Conservation (phyloP, 2,797 vertebrate species). For the Capromys pilorides region DNA sequence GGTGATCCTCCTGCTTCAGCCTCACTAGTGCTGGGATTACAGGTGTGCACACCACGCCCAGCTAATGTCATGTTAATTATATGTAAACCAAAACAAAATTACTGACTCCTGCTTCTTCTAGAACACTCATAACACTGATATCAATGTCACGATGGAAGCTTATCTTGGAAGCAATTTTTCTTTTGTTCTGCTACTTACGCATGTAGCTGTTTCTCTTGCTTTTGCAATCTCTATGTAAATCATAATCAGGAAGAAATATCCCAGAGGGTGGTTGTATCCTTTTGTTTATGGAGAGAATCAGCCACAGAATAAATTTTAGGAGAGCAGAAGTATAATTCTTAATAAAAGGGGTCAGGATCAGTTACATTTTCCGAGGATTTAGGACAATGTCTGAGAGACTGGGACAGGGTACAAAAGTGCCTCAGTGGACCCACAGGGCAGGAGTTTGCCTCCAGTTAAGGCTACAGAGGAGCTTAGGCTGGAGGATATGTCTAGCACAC, state of each 20-base stretch:
- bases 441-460: not conserved
- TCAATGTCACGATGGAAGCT: slow-evolving; percentile 65
- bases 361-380: not conserved
- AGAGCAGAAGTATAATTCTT: slow-evolving; percentile 5
- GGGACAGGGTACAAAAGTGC: not conserved
- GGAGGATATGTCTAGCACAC: not conserved
- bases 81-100: slow-evolving; percentile 82
- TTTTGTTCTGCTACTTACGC: slow-evolving; percentile 74
- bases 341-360: slow-evolving; percentile 11
- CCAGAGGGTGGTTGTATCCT: not conserved
- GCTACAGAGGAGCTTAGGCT: not conserved
- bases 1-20: not conserved
- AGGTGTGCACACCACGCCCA: not conserved
- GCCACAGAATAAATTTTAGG: not conserved
- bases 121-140: slow-evolving; percentile 67
- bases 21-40: not conserved
- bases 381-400: not conserved
- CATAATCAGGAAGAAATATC: not conserved
- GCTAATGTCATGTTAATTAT: slow-evolving; percentile 82
- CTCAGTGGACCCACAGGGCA: not conserved
- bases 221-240: slow-evolving; percentile 54
- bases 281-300: slow-evolving; percentile 55
- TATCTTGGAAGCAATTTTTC: slow-evolving; percentile 62
- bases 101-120: slow-evolving; percentile 78
- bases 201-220: slow-evolving; percentile 61